A percentile compares a stretch with the other conserved stretches of the same genome.
Evolutionary conservation across 1,140 invertebrate genomes (phyloP).

Genomic region (Telenomus remus): DNA sequence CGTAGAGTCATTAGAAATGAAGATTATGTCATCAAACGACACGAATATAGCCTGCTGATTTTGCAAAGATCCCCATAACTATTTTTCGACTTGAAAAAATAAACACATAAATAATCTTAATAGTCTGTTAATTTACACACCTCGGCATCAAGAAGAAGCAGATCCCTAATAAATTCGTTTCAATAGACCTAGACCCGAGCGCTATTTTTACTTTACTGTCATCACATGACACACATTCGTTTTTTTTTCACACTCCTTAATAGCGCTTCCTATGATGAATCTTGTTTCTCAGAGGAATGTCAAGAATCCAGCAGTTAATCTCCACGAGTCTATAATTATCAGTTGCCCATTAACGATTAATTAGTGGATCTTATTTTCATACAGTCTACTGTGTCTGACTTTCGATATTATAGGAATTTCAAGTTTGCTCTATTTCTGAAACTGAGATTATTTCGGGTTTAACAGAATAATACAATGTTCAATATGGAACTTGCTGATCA

Average conservation of each 20-base stretch:
- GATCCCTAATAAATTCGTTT: constrained; percentile 7
- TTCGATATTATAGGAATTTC: not conserved
- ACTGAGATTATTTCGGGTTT: constrained; percentile 1
- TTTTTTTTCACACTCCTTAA: not conserved
- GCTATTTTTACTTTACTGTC: not conserved
- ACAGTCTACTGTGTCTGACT: not conserved
- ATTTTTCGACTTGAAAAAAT: constrained; percentile 7
- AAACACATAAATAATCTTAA: constrained; percentile 9
- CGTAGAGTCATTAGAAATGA: too few relatives aligned
- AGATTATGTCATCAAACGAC: too few relatives aligned
- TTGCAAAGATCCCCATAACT: constrained; percentile 1
- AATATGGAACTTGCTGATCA: constrained; percentile 18
- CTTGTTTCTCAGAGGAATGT: not conserved
- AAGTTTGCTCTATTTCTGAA: not conserved
- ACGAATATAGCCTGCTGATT: too few relatives aligned
- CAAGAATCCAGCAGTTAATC: not conserved
- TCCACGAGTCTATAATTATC: too few relatives aligned
- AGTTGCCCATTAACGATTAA: too few relatives aligned
- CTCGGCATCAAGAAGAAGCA: constrained; percentile 7
- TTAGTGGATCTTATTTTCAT: too few relatives aligned
- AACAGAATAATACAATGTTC: constrained; percentile 19
- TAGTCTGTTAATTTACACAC: constrained; percentile 2
- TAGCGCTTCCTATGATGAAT: not conserved
- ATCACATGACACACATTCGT: constrained; percentile 1
- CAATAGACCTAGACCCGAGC: constrained; percentile 4